phyloP scores from a whole-genome alignment of 2,113 vertebrate species.

The Heterotis niloticus region DNA sequence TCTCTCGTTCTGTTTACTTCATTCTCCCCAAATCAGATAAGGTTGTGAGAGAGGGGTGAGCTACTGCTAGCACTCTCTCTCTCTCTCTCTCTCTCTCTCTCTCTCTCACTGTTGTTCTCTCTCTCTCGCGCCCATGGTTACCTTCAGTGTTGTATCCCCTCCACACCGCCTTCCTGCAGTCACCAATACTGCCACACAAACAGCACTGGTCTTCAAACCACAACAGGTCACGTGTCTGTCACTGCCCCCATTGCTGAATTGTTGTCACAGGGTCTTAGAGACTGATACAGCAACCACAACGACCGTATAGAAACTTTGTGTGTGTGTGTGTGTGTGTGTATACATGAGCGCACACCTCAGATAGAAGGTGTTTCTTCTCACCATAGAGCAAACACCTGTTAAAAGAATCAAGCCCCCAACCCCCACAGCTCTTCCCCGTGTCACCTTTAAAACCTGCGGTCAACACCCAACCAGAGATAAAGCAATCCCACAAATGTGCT shows the following conservation, averaged over 20 bases:
- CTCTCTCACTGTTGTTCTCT: background rate
- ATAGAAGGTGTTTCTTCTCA: too few species aligned
- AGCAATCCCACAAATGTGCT: too few species aligned
- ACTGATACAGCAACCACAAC: background rate
- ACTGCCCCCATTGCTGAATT: background rate
- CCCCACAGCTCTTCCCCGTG: too few species aligned
- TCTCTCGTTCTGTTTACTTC: conserved; percentile 46
- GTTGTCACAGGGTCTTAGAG: background rate
- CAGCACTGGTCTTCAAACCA: conserved; percentile 6
- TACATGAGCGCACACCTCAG: too few species aligned
- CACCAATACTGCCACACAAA: background rate
- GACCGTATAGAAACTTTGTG: background rate
- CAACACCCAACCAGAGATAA: too few species aligned
- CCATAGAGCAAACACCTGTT: too few species aligned
- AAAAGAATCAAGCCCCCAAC: too few species aligned
- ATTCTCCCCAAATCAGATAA: conserved; percentile 53
- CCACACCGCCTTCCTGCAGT: conserved; percentile 17
- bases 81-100: background rate
- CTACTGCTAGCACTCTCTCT: background rate
- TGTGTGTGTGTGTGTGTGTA: background rate
- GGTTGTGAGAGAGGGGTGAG: conserved; percentile 14
- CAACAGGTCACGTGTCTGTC: background rate
- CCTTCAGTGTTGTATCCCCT: background rate
- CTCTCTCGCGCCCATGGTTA: background rate
- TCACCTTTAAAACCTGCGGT: too few species aligned